phyloP scores from a whole-genome alignment of 2,113 vertebrate genomes.

The Eleginops maclovinus region DNA sequence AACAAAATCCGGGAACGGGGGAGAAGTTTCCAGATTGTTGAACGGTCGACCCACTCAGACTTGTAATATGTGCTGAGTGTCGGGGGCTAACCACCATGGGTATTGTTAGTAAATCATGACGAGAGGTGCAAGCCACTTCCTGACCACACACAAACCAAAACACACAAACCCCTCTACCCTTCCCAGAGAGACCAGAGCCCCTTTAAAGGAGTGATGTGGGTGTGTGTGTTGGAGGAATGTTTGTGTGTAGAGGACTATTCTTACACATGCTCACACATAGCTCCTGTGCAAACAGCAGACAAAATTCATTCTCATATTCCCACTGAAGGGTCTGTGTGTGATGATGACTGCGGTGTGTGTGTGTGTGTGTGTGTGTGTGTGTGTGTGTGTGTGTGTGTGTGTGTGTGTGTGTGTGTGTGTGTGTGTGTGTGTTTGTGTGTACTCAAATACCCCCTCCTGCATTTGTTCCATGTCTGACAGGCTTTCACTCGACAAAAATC shows the following conservation, averaged over 20 bases:
- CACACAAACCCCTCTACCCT: constrained; percentile 68
- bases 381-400: no score
- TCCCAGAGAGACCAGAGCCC: constrained; percentile 44
- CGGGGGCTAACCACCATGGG: constrained; percentile 56
- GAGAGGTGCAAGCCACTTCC: constrained; percentile 74
- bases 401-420: constrained; percentile 19
- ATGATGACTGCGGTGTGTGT: constrained; percentile 27
- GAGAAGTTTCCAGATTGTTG: constrained; percentile 48
- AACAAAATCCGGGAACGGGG: constrained; percentile 23
- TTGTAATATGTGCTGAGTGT: constrained; percentile 64
- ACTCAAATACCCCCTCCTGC: not conserved
- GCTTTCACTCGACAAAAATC: constrained; percentile 8
- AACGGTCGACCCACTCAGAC: constrained; percentile 44
- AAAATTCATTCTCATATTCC: constrained; percentile 59
- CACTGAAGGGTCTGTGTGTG: constrained; percentile 32
- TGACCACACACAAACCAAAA: constrained; percentile 75
- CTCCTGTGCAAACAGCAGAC: constrained; percentile 67
- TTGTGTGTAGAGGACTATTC: constrained; percentile 60
- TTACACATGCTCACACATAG: constrained; percentile 35
- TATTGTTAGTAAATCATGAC: constrained; percentile 73
- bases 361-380: no score
- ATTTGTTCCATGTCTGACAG: not conserved
- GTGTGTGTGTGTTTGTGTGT: constrained; percentile 23
- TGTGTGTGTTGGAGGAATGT: constrained; percentile 54
- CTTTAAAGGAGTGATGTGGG: constrained; percentile 50